These are phyloP conservation scores for Epinephelus lanceolatus DNA, from an alignment of 2,113 vertebrate genomes.

Conservation along the genomic window DNA sequence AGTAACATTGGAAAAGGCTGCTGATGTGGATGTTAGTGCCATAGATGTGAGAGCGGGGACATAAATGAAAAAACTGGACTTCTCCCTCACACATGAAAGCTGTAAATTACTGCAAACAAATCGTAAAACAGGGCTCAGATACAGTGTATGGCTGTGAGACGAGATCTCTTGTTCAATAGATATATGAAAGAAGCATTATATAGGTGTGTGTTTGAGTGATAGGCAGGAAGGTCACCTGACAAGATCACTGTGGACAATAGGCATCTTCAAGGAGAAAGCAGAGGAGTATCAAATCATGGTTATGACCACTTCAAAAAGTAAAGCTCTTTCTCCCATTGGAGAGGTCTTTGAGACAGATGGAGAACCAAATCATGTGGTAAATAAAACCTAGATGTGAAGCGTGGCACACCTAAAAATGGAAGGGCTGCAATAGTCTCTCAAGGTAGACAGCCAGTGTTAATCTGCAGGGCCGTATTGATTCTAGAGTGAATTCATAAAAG, in stretches of 20 bases:
- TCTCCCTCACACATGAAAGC: conserved; percentile 25
- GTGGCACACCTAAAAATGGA: conserved; percentile 19
- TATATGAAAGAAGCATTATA: conserved; percentile 9
- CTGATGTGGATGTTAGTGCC: not conserved
- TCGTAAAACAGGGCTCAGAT: not conserved
- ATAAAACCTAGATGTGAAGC: conserved; percentile 42
- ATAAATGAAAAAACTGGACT: not conserved
- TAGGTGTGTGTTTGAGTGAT: conserved; percentile 1
- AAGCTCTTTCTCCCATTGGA: conserved; percentile 4
- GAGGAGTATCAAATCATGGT: conserved; percentile 47
- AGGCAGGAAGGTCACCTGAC: conserved; percentile 43
- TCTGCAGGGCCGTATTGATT: conserved; percentile 7
- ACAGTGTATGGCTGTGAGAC: not conserved
- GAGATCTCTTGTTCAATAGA: conserved; percentile 1
- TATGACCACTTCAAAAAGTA: conserved; percentile 40
- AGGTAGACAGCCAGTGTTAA: conserved; percentile 17
- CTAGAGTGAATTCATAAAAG: conserved; percentile 11
- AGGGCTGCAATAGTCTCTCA: conserved; percentile 6
- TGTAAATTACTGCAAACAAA: conserved; percentile 13
- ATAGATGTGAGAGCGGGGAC: conserved; percentile 10
- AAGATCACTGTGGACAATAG: conserved; percentile 28
- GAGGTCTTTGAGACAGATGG: conserved; percentile 36
- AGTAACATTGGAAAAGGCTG: conserved; percentile 19
- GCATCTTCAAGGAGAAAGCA: conserved; percentile 31
- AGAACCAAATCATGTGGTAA: conserved; percentile 48